These are phyloP conservation scores for Carlito syrichta DNA, from an alignment of 2,113 vertebrate species.

Conservation along the genomic window DNA sequence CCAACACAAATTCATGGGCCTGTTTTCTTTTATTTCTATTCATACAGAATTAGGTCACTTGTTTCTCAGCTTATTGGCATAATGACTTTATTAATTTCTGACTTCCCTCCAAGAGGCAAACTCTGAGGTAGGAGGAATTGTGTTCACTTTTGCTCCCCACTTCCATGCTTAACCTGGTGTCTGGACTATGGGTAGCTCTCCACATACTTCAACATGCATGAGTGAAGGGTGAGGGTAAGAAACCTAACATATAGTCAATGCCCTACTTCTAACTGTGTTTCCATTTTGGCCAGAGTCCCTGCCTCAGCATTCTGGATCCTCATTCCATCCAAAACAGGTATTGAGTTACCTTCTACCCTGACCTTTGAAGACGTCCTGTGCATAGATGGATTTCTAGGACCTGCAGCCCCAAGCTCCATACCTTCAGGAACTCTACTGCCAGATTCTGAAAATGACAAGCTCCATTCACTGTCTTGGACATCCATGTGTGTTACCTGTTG, in stretches of 20 bases:
- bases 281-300: background rate
- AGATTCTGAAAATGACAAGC: background rate
- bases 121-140: background rate
- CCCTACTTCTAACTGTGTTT: background rate
- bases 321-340: background rate
- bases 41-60: background rate
- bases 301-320: background rate
- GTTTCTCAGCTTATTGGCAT: background rate
- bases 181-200: background rate
- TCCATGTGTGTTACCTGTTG: fast-evolving
- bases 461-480: background rate
- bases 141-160: background rate
- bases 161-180: background rate
- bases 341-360: background rate
- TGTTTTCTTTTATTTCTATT: background rate
- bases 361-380: background rate
- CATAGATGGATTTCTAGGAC: background rate
- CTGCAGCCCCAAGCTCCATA: fast-evolving
- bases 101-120: background rate
- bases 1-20: background rate
- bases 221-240: background rate
- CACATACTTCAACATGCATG: background rate
- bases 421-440: background rate
- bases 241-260: background rate
- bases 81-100: background rate